These are phyloP conservation scores for Parambassis ranga DNA, from an alignment of 2,797 vertebrate species.

Conservation along the genomic window DNA sequence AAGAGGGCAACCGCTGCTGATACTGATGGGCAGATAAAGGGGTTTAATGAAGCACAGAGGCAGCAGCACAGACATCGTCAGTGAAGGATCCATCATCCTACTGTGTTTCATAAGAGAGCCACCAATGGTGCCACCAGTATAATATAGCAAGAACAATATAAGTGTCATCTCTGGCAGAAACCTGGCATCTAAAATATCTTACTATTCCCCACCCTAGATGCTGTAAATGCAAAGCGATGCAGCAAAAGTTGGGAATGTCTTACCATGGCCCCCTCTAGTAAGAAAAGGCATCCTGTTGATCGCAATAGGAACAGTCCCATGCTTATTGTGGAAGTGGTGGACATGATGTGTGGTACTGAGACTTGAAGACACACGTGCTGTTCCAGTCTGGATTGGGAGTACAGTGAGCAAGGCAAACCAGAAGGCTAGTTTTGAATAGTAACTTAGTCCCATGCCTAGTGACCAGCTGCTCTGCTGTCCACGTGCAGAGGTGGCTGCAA, in stretches of 20 bases:
- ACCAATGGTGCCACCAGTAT: neutral
- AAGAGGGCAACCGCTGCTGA: constrained; percentile 36
- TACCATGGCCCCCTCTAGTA: constrained; percentile 93
- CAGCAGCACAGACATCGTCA: constrained; percentile 40
- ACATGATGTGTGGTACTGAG: constrained; percentile 95
- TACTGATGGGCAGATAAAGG: constrained; percentile 47
- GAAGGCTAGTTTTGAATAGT: constrained; percentile 76
- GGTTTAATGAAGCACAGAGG: constrained; percentile 53
- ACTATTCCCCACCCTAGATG: neutral
- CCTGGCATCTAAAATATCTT: neutral
- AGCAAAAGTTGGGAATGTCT: constrained; percentile 63
- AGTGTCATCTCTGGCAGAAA: too few relatives aligned
- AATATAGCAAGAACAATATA: neutral
- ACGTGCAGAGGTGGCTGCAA: constrained; percentile 61
- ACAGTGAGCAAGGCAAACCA: constrained; percentile 79
- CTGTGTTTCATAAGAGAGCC: constrained; percentile 20
- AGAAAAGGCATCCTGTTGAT: constrained; percentile 98
- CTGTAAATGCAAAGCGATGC: neutral
- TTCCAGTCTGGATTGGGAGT: constrained; percentile 82
- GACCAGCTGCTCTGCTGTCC: constrained; percentile 69
- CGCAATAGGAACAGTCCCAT: constrained; percentile 92
- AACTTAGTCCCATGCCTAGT: constrained; percentile 74
- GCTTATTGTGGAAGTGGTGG: constrained; percentile 97
- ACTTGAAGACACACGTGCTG: constrained; percentile 92
- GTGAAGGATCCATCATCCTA: constrained; percentile 36